phyloP scores from a whole-genome alignment of 2,113 vertebrate genomes.

The Syrrhaptes paradoxus region DNA sequence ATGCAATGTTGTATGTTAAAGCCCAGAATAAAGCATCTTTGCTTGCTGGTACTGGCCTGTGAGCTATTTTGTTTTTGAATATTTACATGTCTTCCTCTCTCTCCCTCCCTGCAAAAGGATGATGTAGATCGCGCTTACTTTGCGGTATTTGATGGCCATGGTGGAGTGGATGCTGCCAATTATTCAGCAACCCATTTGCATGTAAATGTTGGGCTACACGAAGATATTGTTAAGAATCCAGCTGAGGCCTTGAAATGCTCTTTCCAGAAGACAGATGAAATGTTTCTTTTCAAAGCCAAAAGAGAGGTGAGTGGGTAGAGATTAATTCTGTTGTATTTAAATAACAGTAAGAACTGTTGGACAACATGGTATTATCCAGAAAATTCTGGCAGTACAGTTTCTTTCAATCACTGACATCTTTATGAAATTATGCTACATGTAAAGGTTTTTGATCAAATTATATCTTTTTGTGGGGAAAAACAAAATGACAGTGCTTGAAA shows the following conservation, averaged over 20 bases:
- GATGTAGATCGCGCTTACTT: conserved; percentile 83
- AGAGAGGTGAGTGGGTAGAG: conserved; percentile 82
- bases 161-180: conserved; percentile 89
- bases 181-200: conserved; percentile 89
- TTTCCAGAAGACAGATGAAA: conserved; percentile 85
- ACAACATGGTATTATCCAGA: not conserved
- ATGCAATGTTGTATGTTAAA: not conserved
- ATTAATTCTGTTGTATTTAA: not conserved
- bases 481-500: not conserved
- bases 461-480: not conserved
- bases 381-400: not conserved
- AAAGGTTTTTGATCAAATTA: not conserved
- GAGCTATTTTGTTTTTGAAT: not conserved
- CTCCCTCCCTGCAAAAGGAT: conserved; percentile 72
- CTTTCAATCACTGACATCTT: conserved; percentile 3
- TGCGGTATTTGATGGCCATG: conserved; percentile 94
- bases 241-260: conserved; percentile 80
- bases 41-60: not conserved
- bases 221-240: conserved; percentile 76
- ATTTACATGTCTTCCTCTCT: not conserved
- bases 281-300: conserved; percentile 89
- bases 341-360: not conserved
- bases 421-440: not conserved
- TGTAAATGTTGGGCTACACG: conserved; percentile 76
- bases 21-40: not conserved